phyloP scores from a whole-genome alignment of 1,140 invertebrate genomes.

The Trichonephila inaurata region DNA sequence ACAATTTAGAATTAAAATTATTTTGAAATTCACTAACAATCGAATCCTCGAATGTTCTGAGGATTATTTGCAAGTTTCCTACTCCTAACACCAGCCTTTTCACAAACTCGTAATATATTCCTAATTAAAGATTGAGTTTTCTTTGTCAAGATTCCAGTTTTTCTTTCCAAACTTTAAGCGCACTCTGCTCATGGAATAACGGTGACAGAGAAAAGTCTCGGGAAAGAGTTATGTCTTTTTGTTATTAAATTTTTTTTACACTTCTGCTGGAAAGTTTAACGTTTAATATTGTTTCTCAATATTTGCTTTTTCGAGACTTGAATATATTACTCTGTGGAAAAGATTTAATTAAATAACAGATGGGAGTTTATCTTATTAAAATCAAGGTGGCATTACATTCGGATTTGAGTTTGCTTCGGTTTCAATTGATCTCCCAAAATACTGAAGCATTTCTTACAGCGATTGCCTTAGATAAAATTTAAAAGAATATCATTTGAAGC shows the following conservation, averaged over 20 bases:
- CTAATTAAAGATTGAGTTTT: background rate
- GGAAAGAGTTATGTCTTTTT: background rate
- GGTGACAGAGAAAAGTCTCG: background rate
- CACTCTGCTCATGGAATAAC: background rate
- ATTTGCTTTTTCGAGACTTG: background rate
- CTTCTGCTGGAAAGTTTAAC: background rate
- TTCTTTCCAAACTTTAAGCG: background rate
- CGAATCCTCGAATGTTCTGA: too few relatives aligned
- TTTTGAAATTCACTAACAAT: too few relatives aligned
- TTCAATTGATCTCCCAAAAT: background rate
- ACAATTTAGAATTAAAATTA: too few relatives aligned
- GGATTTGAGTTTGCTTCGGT: background rate
- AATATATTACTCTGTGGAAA: background rate
- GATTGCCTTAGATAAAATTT: background rate
- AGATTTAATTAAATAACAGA: conserved; percentile 1
- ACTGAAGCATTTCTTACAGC: background rate
- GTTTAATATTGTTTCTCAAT: background rate
- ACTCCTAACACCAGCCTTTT: background rate
- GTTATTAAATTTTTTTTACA: background rate
- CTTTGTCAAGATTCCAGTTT: background rate
- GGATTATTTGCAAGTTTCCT: too few relatives aligned
- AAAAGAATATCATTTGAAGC: background rate
- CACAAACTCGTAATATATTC: background rate
- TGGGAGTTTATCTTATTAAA: background rate
- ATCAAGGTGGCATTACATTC: background rate